Percentiles rank a stretch among this genome's conserved stretches.
Evolutionary conservation across 2,797 vertebrate species (phyloP).

Genomic region (Galago senegalensis): DNA sequence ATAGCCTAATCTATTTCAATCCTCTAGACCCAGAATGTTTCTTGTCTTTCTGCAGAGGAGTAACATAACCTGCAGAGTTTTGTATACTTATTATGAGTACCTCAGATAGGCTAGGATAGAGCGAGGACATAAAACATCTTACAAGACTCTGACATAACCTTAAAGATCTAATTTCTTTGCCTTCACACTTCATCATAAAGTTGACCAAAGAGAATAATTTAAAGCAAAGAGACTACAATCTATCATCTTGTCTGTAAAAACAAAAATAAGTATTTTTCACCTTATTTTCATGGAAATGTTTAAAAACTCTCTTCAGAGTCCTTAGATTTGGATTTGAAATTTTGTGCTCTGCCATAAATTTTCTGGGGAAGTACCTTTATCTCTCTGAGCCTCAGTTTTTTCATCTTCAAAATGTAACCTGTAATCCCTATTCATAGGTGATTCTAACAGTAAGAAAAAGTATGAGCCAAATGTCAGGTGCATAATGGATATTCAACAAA

Average conservation of each 20-base stretch:
- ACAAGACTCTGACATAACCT: background rate
- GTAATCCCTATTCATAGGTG: background rate
- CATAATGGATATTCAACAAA: background rate
- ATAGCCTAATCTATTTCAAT: background rate
- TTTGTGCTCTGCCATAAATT: background rate
- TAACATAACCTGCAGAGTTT: background rate
- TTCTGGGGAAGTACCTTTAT: background rate
- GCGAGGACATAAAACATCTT: background rate
- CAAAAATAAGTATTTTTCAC: background rate
- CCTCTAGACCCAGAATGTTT: background rate
- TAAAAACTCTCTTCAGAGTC: background rate
- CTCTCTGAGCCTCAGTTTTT: background rate
- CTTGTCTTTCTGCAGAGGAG: background rate
- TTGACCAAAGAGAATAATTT: constrained; percentile 12
- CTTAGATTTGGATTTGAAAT: constrained; percentile 29
- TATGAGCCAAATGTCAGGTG: background rate
- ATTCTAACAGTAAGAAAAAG: background rate
- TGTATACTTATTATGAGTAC: background rate
- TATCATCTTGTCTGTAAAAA: background rate
- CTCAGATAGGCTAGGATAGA: background rate
- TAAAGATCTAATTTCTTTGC: background rate
- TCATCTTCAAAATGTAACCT: background rate
- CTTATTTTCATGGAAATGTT: background rate
- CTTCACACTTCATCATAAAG: background rate
- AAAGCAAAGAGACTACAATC: background rate